Conservation (phyloP, 1,140 invertebrate species). For the Lepidurus couesii region DNA sequence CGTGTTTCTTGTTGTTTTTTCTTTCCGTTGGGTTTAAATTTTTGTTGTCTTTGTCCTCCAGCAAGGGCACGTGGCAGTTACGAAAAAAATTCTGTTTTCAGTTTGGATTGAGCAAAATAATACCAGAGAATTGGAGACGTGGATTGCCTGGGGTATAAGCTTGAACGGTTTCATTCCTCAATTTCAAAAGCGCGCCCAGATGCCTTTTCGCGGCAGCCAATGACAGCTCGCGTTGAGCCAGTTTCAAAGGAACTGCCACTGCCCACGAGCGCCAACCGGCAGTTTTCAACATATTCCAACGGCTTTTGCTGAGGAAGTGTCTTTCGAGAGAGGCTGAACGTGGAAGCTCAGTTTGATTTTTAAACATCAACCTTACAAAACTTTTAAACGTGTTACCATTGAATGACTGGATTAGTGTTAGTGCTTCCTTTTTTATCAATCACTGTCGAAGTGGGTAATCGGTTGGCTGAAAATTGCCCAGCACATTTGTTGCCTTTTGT, state of each 20-base stretch:
- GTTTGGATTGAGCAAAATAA: background rate
- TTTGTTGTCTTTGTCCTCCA: background rate
- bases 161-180: background rate
- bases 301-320: background rate
- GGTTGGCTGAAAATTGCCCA: background rate
- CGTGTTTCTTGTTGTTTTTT: background rate
- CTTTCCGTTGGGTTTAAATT: background rate
- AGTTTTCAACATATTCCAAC: constrained; percentile 9
- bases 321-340: background rate
- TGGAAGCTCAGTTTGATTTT: background rate
- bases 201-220: background rate
- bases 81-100: background rate
- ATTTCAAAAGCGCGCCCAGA: background rate
- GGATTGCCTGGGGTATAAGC: background rate
- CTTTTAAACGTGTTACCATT: background rate
- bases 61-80: background rate
- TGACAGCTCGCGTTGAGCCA: background rate
- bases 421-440: background rate
- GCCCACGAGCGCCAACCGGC: background rate
- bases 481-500: background rate
- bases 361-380: background rate
- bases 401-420: background rate
- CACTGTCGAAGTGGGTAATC: background rate
- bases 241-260: constrained; percentile 14
- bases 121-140: background rate